Base-by-base conservation (phyloP, 2,888 invertebrate species). In the Muscina levida region DNA sequence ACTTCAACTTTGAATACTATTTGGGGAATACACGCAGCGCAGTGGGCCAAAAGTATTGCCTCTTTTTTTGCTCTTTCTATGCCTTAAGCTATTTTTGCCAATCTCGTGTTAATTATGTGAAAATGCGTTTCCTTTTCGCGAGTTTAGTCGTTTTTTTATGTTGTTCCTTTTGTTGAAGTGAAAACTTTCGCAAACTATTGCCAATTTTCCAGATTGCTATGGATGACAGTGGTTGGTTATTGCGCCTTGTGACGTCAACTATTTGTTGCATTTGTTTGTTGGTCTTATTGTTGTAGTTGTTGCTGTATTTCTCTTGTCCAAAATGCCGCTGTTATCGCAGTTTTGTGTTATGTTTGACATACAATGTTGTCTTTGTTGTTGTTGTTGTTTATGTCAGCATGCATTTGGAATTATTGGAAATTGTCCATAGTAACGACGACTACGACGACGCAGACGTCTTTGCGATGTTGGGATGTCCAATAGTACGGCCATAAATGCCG, bases 181-280 rank as follows among this genome's bases (percentile, higher is more conserved):
- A 42, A 42, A 71, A 71, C 70, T 57, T 71, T 71, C 70, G 44
- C 26, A 71, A 71, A 46, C 42, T 31, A 26, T 71, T 46, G 70
- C 37, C 39, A 70, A 44, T 57, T 57, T n/a, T 31, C 31, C 31
- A 31, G 31, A 8, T 31, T 31, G 31, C 8, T 31, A 8, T 31
- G 31, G 31, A 31, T 8, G 3, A 44, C 17, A 31, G 17, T 26
- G 5, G 46, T 26, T 71, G 70, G 13, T 53, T n/a, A n/a, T n/a
- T n/a, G n/a, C n/a, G n/a, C n/a, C n/a, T 4, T 51, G 3, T 57
- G n/a, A 31, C 57, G 17, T 19, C 39, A 59, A 59, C 37, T 59
- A 59, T 59, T 59, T 59, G 37, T 37, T 39, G 59, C 19, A n/a
- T 37, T 37, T 31, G 57, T 22, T 26, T 24, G 15, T 13, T 56